These are phyloP conservation scores for Grapholita molesta DNA, from an alignment of 1,140 invertebrate species.

Conservation along the genomic window DNA sequence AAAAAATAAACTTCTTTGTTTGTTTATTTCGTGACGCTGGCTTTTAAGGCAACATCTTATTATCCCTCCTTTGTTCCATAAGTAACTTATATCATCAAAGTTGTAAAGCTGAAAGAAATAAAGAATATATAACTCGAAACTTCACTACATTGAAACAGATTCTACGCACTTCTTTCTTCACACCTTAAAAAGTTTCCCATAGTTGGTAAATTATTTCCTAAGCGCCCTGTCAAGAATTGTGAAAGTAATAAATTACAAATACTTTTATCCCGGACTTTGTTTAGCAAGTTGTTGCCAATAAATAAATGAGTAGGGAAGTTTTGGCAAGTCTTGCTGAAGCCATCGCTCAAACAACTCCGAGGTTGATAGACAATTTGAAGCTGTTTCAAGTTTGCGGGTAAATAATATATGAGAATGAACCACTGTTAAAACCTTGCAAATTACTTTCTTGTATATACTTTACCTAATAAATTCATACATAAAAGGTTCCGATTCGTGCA, in stretches of 20 bases:
- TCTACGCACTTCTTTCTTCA: neutral
- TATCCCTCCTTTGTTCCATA: neutral
- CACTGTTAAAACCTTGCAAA: neutral
- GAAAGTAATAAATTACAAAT: slow-evolving; percentile 6
- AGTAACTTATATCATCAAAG: too few relatives aligned
- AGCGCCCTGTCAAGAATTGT: neutral
- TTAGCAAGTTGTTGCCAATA: slow-evolving; percentile 15
- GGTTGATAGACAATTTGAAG: slow-evolving; percentile 7
- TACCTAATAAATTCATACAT: too few relatives aligned
- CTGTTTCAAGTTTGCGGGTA: neutral
- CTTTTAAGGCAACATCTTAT: neutral
- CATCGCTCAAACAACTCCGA: slow-evolving; percentile 8
- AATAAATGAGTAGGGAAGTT: slow-evolving; percentile 14
- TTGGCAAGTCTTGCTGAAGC: neutral
- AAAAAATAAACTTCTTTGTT: slow-evolving; percentile 70
- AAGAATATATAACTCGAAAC: too few relatives aligned
- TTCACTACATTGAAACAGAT: too few relatives aligned
- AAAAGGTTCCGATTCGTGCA: too few relatives aligned
- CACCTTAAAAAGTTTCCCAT: neutral
- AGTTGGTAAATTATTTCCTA: neutral
- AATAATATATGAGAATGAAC: neutral
- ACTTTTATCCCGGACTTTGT: neutral
- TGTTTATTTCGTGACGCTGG: slow-evolving; percentile 38
- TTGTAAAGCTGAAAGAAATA: too few relatives aligned
- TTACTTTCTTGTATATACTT: neutral